These are phyloP conservation scores for Conger conger DNA, from an alignment of 2,113 vertebrate species.

Conservation along the genomic window DNA sequence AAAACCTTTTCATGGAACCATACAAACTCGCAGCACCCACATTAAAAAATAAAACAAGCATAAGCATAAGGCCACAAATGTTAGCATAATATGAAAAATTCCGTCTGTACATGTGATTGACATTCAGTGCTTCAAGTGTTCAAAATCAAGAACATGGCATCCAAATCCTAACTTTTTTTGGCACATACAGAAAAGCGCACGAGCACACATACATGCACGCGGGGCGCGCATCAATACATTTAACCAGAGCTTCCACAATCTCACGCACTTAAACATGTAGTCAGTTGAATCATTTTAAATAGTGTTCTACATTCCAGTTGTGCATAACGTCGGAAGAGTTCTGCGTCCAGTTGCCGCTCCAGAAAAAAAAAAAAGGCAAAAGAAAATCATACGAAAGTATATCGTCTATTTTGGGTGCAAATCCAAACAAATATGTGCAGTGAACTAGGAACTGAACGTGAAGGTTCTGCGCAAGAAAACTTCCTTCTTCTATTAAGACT, in stretches of 20 bases:
- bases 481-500: slow-evolving; percentile 65
- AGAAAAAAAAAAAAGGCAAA: slow-evolving; percentile 20
- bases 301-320: slow-evolving; percentile 86
- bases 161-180: slow-evolving; percentile 55
- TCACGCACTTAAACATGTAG: slow-evolving; percentile 47
- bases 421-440: slow-evolving; percentile 69
- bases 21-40: slow-evolving; percentile 58
- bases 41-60: slow-evolving; percentile 71
- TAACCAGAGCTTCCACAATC: slow-evolving; percentile 45
- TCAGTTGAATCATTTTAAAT: slow-evolving; percentile 57
- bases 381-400: not conserved
- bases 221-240: slow-evolving; percentile 54
- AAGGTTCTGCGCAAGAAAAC: slow-evolving; percentile 43
- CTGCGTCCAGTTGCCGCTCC: slow-evolving; percentile 59
- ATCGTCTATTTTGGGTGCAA: slow-evolving; percentile 67
- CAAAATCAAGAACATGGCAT: slow-evolving; percentile 68
- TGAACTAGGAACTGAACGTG: slow-evolving; percentile 66
- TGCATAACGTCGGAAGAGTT: slow-evolving; percentile 67
- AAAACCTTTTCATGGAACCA: slow-evolving; percentile 42
- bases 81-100: slow-evolving; percentile 64
- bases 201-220: slow-evolving; percentile 55
- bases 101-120: slow-evolving; percentile 68
- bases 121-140: slow-evolving; percentile 84
- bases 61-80: slow-evolving; percentile 84
- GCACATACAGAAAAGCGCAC: slow-evolving; percentile 64